Percentiles rank a stretch among this genome's conserved stretches.
Evolutionary conservation across 2,888 invertebrate species (phyloP).

Genomic region (Graphium colonna): DNA sequence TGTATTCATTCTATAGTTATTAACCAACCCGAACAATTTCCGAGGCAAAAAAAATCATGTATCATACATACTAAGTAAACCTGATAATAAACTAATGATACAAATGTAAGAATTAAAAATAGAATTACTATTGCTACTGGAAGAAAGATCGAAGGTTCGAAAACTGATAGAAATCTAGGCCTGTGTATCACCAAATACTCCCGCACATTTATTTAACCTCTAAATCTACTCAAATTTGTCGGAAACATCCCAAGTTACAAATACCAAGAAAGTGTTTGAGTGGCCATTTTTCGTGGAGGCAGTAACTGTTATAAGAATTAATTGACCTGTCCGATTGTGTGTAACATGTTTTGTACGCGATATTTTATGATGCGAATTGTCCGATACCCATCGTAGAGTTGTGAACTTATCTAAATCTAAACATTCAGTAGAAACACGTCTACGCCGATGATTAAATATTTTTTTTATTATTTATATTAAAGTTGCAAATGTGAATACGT

Average conservation of each 20-base stretch:
- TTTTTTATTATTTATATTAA: neutral
- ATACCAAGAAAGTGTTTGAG: conserved; percentile 40
- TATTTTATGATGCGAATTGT: neutral
- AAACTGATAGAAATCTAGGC: conserved; percentile 42
- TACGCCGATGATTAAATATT: conserved; percentile 4
- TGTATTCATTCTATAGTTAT: neutral
- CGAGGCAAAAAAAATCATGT: no score
- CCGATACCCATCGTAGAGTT: neutral
- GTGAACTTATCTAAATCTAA: conserved; percentile 15
- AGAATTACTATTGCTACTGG: neutral
- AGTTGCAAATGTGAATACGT: neutral
- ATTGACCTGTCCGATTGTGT: conserved; percentile 55
- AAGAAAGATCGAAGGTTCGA: neutral
- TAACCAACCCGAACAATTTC: no score
- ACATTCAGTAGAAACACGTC: conserved; percentile 26
- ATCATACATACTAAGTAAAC: no score
- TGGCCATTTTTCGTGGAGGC: conserved; percentile 48
- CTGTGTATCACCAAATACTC: conserved; percentile 50
- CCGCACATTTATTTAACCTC: conserved; percentile 49
- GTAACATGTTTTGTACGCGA: neutral
- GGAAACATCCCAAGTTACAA: conserved; percentile 42
- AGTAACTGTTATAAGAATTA: conserved; percentile 42
- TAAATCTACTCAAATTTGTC: conserved; percentile 66
- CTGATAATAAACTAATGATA: no score
- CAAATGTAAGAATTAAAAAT: no score